Conservation (phyloP, 2,888 invertebrate species). For the Hecatera dysodea region DNA sequence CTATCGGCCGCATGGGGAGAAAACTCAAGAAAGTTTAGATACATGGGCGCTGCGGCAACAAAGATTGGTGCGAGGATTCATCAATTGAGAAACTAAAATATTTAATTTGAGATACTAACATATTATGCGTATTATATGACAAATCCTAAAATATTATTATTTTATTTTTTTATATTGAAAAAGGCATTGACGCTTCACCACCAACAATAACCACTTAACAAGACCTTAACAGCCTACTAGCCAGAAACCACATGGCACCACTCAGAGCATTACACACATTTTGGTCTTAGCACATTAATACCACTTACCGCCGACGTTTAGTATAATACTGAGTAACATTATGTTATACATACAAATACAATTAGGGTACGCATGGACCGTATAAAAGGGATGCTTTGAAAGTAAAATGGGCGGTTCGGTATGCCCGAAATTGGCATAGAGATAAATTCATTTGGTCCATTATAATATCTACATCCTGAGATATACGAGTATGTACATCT, state of each 20-base stretch:
- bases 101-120: too few relatives aligned
- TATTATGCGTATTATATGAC: too few relatives aligned
- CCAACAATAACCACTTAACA: conserved; percentile 9
- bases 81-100: too few relatives aligned
- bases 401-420: background rate
- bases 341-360: conserved; percentile 38
- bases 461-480: background rate
- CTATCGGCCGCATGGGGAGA: too few relatives aligned
- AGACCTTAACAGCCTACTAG: background rate
- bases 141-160: too few relatives aligned
- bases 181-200: too few relatives aligned
- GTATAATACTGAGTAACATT: conserved; percentile 20
- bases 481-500: too few relatives aligned
- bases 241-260: conserved; percentile 19
- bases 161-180: too few relatives aligned
- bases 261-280: conserved; percentile 49
- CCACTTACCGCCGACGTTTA: conserved; percentile 43
- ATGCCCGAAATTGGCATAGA: conserved; percentile 6
- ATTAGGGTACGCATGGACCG: conserved; percentile 21
- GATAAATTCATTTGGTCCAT: conserved; percentile 1
- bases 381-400: conserved; percentile 1
- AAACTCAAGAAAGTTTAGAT: too few relatives aligned
- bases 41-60: too few relatives aligned
- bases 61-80: too few relatives aligned
- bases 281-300: conserved; percentile 42